These are phyloP conservation scores for Amphilophus citrinellus DNA, from an alignment of 2,113 vertebrate genomes.

Conservation along the genomic window DNA sequence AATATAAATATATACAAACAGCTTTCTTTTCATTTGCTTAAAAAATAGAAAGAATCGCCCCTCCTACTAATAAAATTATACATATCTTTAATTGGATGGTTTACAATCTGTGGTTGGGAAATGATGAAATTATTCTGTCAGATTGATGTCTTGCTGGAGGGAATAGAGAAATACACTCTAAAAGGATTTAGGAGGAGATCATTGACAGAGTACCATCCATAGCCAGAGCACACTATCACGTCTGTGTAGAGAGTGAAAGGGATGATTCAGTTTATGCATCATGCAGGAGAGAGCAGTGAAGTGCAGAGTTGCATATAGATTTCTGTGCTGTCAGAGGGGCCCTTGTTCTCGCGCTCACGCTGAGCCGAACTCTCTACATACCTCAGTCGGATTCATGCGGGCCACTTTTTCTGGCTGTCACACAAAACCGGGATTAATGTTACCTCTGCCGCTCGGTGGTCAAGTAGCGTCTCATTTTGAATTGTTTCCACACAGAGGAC, in stretches of 20 bases:
- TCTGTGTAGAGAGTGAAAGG: constrained; percentile 74
- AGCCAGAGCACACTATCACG: constrained; percentile 62
- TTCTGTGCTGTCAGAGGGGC: constrained; percentile 66
- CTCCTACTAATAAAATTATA: constrained; percentile 6
- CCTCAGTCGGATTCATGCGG: constrained; percentile 44
- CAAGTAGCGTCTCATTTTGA: constrained; percentile 48
- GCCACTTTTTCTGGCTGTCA: constrained; percentile 50
- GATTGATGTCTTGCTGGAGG: constrained; percentile 20
- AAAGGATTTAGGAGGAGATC: constrained; percentile 52
- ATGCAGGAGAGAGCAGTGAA: constrained; percentile 70
- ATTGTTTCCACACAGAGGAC: constrained; percentile 34
- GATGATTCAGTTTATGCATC: constrained; percentile 77
- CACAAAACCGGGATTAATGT: constrained; percentile 54
- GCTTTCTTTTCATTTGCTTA: not conserved
- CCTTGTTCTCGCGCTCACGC: constrained; percentile 66
- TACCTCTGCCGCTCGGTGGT: constrained; percentile 24
- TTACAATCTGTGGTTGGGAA: constrained; percentile 1
- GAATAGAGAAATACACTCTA: not conserved
- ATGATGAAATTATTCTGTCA: not conserved
- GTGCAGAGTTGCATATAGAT: constrained; percentile 78
- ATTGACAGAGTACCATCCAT: constrained; percentile 51
- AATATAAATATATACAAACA: not conserved
- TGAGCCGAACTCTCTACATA: constrained; percentile 33
- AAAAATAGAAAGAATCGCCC: not conserved
- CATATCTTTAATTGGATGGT: not conserved